Percentiles rank a stretch among this genome's conserved stretches.
phyloP scores from a whole-genome alignment of 2,797 vertebrate species.

The Spinibarbus caldwelli region DNA sequence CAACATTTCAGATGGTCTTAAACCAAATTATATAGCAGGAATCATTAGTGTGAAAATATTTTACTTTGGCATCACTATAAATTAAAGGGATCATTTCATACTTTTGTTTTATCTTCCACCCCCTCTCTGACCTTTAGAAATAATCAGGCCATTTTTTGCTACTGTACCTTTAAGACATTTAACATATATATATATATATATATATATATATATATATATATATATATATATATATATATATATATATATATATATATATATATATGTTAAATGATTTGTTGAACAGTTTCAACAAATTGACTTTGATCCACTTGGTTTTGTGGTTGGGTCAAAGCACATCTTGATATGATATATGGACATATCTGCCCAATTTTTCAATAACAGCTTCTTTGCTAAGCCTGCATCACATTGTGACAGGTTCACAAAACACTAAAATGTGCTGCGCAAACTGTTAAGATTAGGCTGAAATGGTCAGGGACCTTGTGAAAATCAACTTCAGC shows the following conservation, averaged over 20 bases:
- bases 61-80: neutral
- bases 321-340: neutral
- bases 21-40: neutral
- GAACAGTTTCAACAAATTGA: neutral
- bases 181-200: neutral
- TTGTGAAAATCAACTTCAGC: slow-evolving; percentile 1
- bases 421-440: neutral
- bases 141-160: neutral
- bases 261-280: neutral
- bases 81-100: neutral
- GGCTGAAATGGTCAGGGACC: neutral
- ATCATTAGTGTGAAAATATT: neutral
- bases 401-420: neutral
- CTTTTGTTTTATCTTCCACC: neutral
- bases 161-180: neutral
- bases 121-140: neutral
- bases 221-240: neutral
- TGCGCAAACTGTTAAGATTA: neutral
- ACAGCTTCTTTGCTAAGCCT: neutral
- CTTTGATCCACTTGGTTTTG: neutral
- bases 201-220: neutral
- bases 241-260: neutral
- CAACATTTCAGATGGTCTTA: neutral
- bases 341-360: neutral
- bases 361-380: neutral